These are phyloP conservation scores for Serinus canaria DNA, from an alignment of 2,113 vertebrate species.

Conservation along the genomic window DNA sequence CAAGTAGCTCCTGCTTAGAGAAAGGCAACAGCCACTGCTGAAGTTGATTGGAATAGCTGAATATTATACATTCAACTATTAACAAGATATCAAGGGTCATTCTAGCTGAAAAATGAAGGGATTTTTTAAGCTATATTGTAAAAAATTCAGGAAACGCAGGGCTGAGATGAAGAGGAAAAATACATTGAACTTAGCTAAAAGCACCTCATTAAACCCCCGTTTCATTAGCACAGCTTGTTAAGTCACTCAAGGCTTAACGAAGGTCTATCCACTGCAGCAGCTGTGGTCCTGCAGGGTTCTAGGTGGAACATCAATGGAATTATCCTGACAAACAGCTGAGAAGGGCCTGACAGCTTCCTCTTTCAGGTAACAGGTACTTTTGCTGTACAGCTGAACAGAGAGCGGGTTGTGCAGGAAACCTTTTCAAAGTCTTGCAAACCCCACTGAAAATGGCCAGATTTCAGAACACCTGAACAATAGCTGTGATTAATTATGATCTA, in stretches of 20 bases:
- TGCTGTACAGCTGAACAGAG: not conserved
- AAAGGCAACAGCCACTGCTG: not conserved
- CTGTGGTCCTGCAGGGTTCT: constrained; percentile 44
- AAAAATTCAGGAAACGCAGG: not conserved
- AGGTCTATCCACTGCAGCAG: constrained; percentile 6
- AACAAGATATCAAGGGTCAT: not conserved
- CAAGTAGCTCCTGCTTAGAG: not conserved
- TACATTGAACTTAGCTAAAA: not conserved
- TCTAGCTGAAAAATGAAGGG: not conserved
- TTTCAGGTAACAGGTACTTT: not conserved
- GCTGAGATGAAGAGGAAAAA: constrained; percentile 24
- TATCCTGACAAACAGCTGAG: constrained; percentile 7
- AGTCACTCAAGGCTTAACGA: constrained; percentile 24
- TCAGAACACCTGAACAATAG: not conserved
- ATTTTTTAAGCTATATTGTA: not conserved
- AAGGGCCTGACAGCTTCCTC: not conserved
- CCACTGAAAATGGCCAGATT: not conserved
- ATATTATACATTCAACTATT: not conserved
- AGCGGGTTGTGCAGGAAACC: not conserved
- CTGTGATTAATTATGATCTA: constrained; percentile 7
- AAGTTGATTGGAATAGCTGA: not conserved
- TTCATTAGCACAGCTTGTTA: constrained; percentile 53
- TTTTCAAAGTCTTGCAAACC: not conserved
- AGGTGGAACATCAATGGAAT: constrained; percentile 43
- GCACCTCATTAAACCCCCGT: constrained; percentile 1